Evolutionary conservation across 2,113 vertebrate genomes (phyloP), one percentile per base, ranked within the genome.

Genomic region (Pleuronectes platessa): DNA sequence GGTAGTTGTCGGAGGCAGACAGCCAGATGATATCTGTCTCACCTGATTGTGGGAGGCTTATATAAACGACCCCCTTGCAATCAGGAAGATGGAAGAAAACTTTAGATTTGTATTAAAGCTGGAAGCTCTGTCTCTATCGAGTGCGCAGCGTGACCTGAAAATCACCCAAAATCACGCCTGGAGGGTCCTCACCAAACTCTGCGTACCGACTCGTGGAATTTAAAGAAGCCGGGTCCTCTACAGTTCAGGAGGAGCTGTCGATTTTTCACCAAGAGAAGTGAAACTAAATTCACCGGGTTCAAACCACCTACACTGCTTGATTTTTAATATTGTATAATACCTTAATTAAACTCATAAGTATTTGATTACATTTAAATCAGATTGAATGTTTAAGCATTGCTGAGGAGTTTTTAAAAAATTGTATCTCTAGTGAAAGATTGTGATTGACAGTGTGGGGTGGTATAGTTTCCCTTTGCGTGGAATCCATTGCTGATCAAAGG

Each of bases 111-210:
- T 74, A 54, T 59, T 81, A 66, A 76, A 73, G 77, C 75, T 78
- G 63, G 59, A 59, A 13, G 67, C 82, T 70, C 31, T 31, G 31
- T 31, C 31, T 31, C 31, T 31, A 31, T 31, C 31, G 71, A 88
- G 83, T 79, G 86, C 68, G 76, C 58, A 62, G 76, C 79, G 82
- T 87, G 86, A 84, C 85, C 84, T 74, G 80, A 75, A 88, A 87
- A 82, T 86, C 90, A 86, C 70, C 78, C 82, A 83, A 71, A 84
- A 82, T 87, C 80, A 70, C 59, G 67, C 63, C 74, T 78, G 79
- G 76, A 87, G 85, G 63, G 76, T 84, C 81, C 82, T 87, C 73
- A 72, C 49, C 64, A 69, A 74, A 71, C 40, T 59, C 45, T 61
- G 60, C 47, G 68, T 71, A 63, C 65, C 59, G 59, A 55, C 45